phyloP scores from a whole-genome alignment of 1,140 invertebrate species.

The Cydia amplana region DNA sequence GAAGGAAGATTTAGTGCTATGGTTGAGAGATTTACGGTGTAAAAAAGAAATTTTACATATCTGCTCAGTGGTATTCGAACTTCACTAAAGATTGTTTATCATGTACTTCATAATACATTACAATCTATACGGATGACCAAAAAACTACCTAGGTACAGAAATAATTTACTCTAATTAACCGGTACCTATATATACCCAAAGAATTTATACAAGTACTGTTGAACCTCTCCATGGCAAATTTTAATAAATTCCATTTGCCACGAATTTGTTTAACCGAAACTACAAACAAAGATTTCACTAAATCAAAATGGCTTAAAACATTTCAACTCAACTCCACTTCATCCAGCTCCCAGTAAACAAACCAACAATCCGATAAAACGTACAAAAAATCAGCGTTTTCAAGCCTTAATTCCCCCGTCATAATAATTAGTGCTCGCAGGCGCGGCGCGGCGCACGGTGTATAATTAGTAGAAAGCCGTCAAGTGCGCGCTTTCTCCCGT shows the following conservation, averaged over 20 bases:
- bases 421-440: slow-evolving; percentile 29
- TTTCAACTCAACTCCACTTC: slow-evolving; percentile 8
- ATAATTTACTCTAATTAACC: no score
- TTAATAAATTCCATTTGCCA: no score
- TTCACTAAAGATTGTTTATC: no score
- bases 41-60: not conserved
- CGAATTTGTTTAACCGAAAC: no score
- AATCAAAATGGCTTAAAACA: not conserved
- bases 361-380: slow-evolving; percentile 9
- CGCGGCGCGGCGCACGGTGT: slow-evolving; percentile 40
- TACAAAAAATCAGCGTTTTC: slow-evolving; percentile 24
- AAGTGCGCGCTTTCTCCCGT: slow-evolving; percentile 38
- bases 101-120: no score
- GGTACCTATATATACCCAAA: no score
- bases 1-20: not conserved
- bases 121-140: no score
- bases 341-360: not conserved
- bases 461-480: slow-evolving; percentile 40
- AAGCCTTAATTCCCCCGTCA: slow-evolving; percentile 5
- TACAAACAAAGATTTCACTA: not conserved
- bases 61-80: no score
- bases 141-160: no score
- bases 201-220: no score
- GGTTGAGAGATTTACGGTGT: not conserved
- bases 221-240: no score